Evolutionary conservation across 2,797 vertebrate genomes (phyloP).

Genomic region (Thaleichthys pacificus): DNA sequence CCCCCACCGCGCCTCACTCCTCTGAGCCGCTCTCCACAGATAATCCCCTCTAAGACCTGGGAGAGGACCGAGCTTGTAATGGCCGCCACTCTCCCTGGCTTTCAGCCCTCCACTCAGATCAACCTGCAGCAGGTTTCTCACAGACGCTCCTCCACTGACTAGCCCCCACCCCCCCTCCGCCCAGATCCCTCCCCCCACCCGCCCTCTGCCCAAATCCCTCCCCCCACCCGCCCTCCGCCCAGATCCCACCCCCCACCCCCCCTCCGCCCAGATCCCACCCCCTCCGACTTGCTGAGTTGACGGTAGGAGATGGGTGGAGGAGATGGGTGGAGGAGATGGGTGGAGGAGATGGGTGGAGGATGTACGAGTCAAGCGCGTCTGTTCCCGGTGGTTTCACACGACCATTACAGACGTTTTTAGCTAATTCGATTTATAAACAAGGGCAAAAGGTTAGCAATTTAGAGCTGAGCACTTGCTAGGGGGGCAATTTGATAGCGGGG

Average conservation of each 20-base stretch:
- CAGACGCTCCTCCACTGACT: constrained; percentile 45
- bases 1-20: constrained; percentile 58
- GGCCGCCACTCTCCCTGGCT: constrained; percentile 46
- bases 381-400: background rate
- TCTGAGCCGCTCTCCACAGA: constrained; percentile 37
- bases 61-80: constrained; percentile 38
- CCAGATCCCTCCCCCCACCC: background rate
- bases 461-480: constrained; percentile 58
- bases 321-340: too few relatives aligned
- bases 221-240: too few relatives aligned
- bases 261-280: too few relatives aligned
- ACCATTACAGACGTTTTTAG: background rate
- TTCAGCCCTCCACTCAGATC: constrained; percentile 37
- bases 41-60: constrained; percentile 54
- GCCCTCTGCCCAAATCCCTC: background rate
- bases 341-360: too few relatives aligned
- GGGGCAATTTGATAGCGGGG: constrained; percentile 60
- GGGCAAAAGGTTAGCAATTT: constrained; percentile 45
- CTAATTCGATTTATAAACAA: constrained; percentile 65
- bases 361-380: background rate
- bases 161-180: constrained; percentile 19
- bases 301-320: too few relatives aligned
- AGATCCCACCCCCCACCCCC: too few relatives aligned
- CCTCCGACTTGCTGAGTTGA: too few relatives aligned
- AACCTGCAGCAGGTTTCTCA: constrained; percentile 52